Evolutionary conservation across 2,888 invertebrate species (phyloP).

Genomic region (Cacoxenus indagator): DNA sequence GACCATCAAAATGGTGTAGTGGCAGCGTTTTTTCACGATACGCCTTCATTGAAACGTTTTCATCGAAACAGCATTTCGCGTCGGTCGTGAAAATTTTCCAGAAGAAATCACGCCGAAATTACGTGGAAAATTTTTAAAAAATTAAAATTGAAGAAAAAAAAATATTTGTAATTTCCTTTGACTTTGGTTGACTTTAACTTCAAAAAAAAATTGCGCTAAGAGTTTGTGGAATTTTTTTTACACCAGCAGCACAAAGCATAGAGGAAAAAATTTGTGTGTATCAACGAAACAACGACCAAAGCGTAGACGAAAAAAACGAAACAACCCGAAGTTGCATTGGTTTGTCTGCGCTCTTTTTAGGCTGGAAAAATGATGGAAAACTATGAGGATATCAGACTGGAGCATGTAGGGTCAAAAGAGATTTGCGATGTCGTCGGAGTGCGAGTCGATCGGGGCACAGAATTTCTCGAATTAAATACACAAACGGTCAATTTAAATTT

Average conservation of each 20-base stretch:
- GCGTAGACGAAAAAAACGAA: constrained; percentile 47
- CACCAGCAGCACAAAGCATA: constrained; percentile 51
- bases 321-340: constrained; percentile 37
- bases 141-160: constrained; percentile 28
- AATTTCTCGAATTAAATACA: constrained; percentile 34
- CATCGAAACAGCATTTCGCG: constrained; percentile 26
- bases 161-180: constrained; percentile 11
- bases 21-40: constrained; percentile 32
- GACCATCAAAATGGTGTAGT: no score
- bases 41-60: no score
- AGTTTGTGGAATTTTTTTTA: constrained; percentile 42
- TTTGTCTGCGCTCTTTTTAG: constrained; percentile 33
- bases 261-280: constrained; percentile 66
- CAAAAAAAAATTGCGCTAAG: constrained; percentile 32
- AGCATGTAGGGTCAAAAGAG: constrained; percentile 50
- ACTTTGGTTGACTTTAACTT: not conserved
- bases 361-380: constrained; percentile 62
- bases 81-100: constrained; percentile 54
- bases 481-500: constrained; percentile 53
- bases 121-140: constrained; percentile 45
- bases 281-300: constrained; percentile 62
- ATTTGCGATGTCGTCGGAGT: constrained; percentile 43
- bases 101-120: constrained; percentile 45
- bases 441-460: constrained; percentile 32
- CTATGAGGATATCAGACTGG: constrained; percentile 52